These are phyloP conservation scores for Toxonevra muliebris DNA, from an alignment of 2,888 invertebrate species.

Conservation along the genomic window DNA sequence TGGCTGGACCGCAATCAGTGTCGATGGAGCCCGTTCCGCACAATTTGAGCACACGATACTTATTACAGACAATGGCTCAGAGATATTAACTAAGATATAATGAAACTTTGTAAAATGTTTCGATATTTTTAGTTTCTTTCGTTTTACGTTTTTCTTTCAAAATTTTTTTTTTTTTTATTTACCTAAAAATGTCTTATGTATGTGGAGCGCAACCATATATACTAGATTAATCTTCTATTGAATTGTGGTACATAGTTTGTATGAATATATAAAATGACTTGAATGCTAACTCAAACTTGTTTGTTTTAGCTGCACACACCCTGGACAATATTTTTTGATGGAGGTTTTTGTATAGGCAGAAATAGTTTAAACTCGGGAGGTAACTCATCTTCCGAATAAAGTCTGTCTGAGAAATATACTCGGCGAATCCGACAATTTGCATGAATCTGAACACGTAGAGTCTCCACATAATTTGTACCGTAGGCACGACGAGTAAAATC, in stretches of 20 bases:
- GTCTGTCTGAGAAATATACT: constrained; percentile 91
- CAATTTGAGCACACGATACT: constrained; percentile 93
- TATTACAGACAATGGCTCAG: constrained; percentile 79
- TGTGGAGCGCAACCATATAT: too few species aligned
- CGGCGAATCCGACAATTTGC: constrained; percentile 96
- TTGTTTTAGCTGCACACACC: constrained; percentile 52
- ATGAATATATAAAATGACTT: too few species aligned
- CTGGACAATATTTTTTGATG: constrained; percentile 51
- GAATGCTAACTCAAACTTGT: too few species aligned
- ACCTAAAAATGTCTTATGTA: too few species aligned
- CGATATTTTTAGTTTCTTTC: too few species aligned
- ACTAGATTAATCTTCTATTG: too few species aligned
- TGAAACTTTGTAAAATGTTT: constrained; percentile 15
- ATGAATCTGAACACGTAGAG: constrained; percentile 92
- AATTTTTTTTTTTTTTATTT: too few species aligned
- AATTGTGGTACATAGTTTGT: too few species aligned
- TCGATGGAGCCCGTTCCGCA: constrained; percentile 83
- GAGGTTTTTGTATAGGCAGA: constrained; percentile 84
- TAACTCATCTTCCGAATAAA: constrained; percentile 92
- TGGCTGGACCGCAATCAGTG: constrained; percentile 91
- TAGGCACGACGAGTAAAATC: constrained; percentile 97
- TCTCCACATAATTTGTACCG: constrained; percentile 92
- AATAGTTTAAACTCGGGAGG: constrained; percentile 95
- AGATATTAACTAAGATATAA: constrained; percentile 75
- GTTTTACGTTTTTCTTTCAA: too few species aligned